A percentile compares a stretch with the other conserved stretches of the same genome.
These are phyloP conservation scores for Pandemis corylana DNA, from an alignment of 2,888 invertebrate species.

Conservation along the genomic window DNA sequence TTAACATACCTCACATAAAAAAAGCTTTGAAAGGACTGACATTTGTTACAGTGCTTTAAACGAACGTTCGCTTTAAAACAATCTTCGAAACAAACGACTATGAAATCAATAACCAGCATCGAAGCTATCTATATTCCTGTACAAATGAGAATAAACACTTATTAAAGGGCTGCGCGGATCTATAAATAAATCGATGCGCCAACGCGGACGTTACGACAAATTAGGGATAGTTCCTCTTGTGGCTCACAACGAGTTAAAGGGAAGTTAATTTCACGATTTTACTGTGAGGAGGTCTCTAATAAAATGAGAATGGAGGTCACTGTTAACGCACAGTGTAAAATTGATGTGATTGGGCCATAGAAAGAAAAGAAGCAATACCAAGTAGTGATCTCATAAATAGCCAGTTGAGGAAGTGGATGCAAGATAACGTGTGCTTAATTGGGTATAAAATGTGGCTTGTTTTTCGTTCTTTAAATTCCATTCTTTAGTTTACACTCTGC, in stretches of 20 bases:
- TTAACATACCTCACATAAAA: background rate
- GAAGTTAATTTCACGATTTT: too few species aligned
- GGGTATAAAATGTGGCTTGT: too few species aligned
- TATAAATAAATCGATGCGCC: slow-evolving; percentile 47
- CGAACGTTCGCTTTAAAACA: slow-evolving; percentile 25
- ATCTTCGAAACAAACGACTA: slow-evolving; percentile 40
- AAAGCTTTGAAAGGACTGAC: slow-evolving; percentile 17
- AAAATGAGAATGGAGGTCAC: background rate
- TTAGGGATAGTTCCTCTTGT: slow-evolving; percentile 30
- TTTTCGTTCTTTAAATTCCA: too few species aligned
- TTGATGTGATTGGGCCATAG: background rate
- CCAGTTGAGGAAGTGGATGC: too few species aligned
- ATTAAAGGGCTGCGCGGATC: slow-evolving; percentile 44
- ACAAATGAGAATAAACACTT: slow-evolving; percentile 46
- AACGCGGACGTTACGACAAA: slow-evolving; percentile 43
- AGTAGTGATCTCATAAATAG: too few species aligned
- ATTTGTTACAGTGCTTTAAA: slow-evolving; percentile 29
- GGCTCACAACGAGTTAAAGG: background rate
- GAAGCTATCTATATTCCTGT: slow-evolving; percentile 37
- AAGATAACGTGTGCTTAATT: too few species aligned
- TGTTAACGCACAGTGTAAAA: background rate
- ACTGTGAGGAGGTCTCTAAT: too few species aligned
- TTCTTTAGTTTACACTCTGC: too few species aligned
- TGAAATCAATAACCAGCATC: slow-evolving; percentile 42
- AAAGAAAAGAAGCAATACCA: too few species aligned